Conservation (phyloP, 2,113 vertebrate genomes). For the Tachysurus fulvidraco region DNA sequence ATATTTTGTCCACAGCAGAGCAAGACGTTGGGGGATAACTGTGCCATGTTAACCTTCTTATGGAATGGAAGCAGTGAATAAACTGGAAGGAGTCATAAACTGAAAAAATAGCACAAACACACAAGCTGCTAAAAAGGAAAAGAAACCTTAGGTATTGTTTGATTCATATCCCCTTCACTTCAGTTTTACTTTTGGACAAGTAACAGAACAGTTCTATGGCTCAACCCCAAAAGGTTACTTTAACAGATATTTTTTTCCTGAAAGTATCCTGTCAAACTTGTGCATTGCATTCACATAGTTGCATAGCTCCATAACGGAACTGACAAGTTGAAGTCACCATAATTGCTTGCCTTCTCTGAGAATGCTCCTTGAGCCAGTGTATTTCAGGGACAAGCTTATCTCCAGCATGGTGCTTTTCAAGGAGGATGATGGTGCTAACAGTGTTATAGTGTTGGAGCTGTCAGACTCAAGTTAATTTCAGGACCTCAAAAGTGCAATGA, state of each 20-base stretch:
- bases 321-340: conserved; percentile 61
- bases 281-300: conserved; percentile 60
- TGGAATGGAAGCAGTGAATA: conserved; percentile 67
- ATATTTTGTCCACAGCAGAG: conserved; percentile 62
- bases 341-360: conserved; percentile 61
- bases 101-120: conserved; percentile 54
- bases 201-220: conserved; percentile 60
- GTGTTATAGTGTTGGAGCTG: conserved; percentile 34
- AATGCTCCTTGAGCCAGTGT: conserved; percentile 43
- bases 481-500: conserved; percentile 18
- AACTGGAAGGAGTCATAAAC: conserved; percentile 60
- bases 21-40: conserved; percentile 66
- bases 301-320: conserved; percentile 42
- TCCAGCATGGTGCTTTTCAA: conserved; percentile 34
- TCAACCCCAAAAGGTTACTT: conserved; percentile 66
- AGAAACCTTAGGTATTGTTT: conserved; percentile 57
- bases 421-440: conserved; percentile 25
- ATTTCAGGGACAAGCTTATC: conserved; percentile 49
- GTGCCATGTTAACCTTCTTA: conserved; percentile 63
- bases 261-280: conserved; percentile 64
- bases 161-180: conserved; percentile 57
- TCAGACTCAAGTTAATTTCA: conserved; percentile 31
- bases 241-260: conserved; percentile 45
- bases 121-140: conserved; percentile 58
- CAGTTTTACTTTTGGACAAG: conserved; percentile 57